Conservation (phyloP, 2,113 vertebrate genomes). For the Empidonax alnorum region DNA sequence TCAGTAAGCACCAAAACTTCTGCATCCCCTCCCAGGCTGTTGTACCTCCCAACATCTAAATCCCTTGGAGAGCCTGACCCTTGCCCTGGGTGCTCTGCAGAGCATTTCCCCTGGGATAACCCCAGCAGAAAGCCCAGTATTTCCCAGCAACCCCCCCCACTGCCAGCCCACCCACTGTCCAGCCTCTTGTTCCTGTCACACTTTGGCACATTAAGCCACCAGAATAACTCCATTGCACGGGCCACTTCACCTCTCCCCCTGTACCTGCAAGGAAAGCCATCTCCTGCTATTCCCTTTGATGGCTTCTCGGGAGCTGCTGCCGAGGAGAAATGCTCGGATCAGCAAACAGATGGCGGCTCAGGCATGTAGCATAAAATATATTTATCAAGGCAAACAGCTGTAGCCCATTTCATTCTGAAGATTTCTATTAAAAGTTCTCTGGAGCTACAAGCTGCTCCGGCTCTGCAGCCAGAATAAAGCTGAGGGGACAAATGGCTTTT, state of each 20-base stretch:
- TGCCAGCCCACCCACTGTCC: neutral
- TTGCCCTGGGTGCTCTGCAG: rapidly evolving
- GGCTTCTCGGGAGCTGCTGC: conserved; percentile 73
- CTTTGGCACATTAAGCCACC: neutral
- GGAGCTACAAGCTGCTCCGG: conserved; percentile 72
- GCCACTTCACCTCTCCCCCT: conserved; percentile 27
- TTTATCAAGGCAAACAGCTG: conserved; percentile 87
- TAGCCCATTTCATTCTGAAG: conserved; percentile 80
- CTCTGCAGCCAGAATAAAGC: conserved; percentile 65
- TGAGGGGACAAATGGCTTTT: conserved; percentile 39
- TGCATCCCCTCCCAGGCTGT: neutral
- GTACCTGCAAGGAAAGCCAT: conserved; percentile 60
- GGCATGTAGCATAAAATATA: conserved; percentile 84
- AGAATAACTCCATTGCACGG: neutral
- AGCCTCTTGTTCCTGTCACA: neutral
- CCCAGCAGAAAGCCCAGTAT: neutral
- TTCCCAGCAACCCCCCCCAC: neutral
- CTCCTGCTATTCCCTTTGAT: conserved; percentile 71
- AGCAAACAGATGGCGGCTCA: conserved; percentile 84
- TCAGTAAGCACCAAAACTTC: neutral
- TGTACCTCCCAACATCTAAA: neutral
- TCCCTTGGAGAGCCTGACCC: neutral
- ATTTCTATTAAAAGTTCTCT: conserved; percentile 84
- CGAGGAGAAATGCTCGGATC: conserved; percentile 78
- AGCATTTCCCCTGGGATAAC: rapidly evolving